Evolutionary conservation across 1,140 invertebrate genomes (phyloP).

Genomic region (Augochlora pura): DNA sequence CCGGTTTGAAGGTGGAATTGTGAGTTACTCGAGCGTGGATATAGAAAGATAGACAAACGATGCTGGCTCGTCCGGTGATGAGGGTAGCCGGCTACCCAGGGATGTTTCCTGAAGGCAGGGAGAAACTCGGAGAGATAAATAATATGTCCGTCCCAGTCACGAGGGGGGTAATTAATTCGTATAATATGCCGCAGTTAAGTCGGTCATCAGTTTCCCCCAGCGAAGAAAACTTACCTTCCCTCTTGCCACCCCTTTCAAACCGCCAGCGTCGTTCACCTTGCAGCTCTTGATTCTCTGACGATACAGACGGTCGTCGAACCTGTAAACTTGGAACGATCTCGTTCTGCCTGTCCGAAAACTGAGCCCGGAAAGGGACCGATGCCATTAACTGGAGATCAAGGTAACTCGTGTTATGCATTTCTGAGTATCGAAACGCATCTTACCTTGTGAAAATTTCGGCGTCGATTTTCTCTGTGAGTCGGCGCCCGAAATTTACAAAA

Average conservation of each 20-base stretch:
- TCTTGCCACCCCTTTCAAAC: no score
- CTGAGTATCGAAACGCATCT: no score
- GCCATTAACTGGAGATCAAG: conserved; percentile 3
- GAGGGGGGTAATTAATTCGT: conserved; percentile 78
- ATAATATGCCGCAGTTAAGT: conserved; percentile 80
- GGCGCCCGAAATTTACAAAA: no score
- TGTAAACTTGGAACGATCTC: conserved; percentile 6
- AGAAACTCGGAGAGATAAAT: conserved; percentile 70
- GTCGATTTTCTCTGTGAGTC: no score
- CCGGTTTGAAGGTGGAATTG: conserved; percentile 51
- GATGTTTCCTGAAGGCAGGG: conserved; percentile 51
- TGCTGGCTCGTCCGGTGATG: conserved; percentile 64
- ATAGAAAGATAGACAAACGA: conserved; percentile 74
- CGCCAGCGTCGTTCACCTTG: neutral
- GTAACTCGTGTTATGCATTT: no score
- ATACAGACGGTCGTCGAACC: conserved; percentile 2
- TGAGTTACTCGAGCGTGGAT: conserved; percentile 66
- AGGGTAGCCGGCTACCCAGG: conserved; percentile 60
- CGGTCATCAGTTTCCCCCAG: conserved; percentile 72
- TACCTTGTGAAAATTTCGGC: no score
- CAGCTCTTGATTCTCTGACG: neutral
- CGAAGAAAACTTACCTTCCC: conserved; percentile 14
- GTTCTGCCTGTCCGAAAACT: neutral
- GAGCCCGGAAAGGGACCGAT: neutral
- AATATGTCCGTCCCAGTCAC: conserved; percentile 76